These are phyloP conservation scores for Nyctalus aviator DNA, from an alignment of 2,797 vertebrate genomes.

Conservation along the genomic window DNA sequence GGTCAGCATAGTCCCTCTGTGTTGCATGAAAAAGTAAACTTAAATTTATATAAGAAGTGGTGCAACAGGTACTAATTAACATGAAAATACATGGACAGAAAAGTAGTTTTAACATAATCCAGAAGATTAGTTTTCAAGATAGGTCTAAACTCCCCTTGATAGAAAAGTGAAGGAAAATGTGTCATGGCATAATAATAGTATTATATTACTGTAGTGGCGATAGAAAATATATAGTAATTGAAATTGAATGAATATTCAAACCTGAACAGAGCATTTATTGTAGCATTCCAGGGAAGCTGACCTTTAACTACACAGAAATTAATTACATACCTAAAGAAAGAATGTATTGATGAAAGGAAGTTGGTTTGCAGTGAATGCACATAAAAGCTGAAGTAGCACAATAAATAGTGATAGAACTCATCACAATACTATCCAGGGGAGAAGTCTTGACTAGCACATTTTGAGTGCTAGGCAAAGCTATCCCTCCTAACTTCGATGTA, in stretches of 20 bases:
- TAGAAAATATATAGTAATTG: constrained; percentile 10
- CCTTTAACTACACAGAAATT: constrained; percentile 6
- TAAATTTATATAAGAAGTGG: neutral
- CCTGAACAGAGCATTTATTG: neutral
- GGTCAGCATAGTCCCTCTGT: neutral
- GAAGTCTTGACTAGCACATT: neutral
- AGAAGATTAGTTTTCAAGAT: constrained; percentile 9
- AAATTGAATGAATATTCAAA: constrained; percentile 10
- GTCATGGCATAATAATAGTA: neutral
- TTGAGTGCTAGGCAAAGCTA: neutral
- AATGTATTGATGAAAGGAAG: neutral
- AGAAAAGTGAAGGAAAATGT: constrained; percentile 25
- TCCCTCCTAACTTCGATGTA: constrained; percentile 1
- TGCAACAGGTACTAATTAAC: constrained; percentile 21
- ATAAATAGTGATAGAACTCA: neutral
- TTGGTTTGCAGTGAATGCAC: neutral
- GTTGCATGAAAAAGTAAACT: constrained; percentile 34
- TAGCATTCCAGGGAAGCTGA: neutral
- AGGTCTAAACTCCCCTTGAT: neutral
- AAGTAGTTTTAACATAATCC: neutral
- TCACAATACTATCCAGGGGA: neutral
- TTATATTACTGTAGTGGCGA: neutral
- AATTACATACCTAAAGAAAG: neutral
- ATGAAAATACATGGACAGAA: neutral
- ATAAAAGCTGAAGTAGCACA: constrained; percentile 5